Base-by-base conservation (phyloP, 2,113 vertebrate species). In the Caracal caracal region DNA sequence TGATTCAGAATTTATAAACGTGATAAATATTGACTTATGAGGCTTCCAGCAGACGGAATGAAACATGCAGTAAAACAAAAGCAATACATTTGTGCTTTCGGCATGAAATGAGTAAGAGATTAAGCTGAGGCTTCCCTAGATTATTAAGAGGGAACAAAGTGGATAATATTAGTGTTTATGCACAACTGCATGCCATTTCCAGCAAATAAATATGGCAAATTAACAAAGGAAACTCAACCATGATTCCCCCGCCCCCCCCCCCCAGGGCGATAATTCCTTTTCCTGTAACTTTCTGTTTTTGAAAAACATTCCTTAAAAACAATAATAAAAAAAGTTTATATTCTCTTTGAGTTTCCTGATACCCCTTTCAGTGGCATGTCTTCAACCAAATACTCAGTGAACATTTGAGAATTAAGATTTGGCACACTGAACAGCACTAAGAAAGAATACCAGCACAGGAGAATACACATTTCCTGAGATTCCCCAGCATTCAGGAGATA, bases 121-220 rank as follows among this genome's bases (percentile, higher is more conserved):
- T 92, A 56, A 95, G 40, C 61, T 56, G 37, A 96, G 96, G 95
- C 92, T 95, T 97, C 98, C 96, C 2, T 37, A 97, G 95, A 97
- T 98, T 97, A 97, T 94, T 81, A 97, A 94, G 92, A 95, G 97
- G 96, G 98, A 98, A 96, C 68, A 97, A 96, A 96, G 96, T 86
- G 91, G 93, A 59, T 96, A 92, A 97, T 97, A 94, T 98, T 97
- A 89, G 96, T 94, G 95, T 84, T 95, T 66, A 96, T 93, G 82
- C 68, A 91, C 79, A 94, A 91, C 6, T 53, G 73, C 61, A 19
- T 91, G 73, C 33, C 37, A 22, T 90, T 97, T 97, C 47, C 76
- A 97, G 92, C 83, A 93, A 85, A 70, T 75, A 83, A 95, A 95
- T 33, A 90, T 19, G 49, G 51, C 33, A 26, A 86, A 61, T 73